These are phyloP conservation scores for Toxotes chatareus DNA, from an alignment of 2,113 vertebrate genomes.

Conservation along the genomic window DNA sequence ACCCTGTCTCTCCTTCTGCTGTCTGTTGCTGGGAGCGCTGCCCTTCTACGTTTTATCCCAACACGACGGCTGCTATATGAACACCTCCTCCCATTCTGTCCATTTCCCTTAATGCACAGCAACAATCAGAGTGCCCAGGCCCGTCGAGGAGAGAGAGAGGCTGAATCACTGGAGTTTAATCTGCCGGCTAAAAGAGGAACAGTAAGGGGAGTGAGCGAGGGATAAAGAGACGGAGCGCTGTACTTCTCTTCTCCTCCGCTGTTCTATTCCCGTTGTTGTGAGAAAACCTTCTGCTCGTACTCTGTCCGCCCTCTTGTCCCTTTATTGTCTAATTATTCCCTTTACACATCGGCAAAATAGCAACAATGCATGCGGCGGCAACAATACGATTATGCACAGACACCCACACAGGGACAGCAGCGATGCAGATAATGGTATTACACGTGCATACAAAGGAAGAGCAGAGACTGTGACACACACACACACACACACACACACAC, in stretches of 20 bases:
- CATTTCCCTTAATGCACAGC: slow-evolving; percentile 33
- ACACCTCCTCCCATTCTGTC: background rate
- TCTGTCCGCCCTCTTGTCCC: slow-evolving; percentile 42
- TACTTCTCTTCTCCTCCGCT: background rate
- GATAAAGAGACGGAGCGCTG: no score
- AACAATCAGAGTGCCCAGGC: slow-evolving; percentile 32
- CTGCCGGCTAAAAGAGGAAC: background rate
- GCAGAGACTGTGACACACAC: slow-evolving; percentile 2
- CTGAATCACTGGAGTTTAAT: slow-evolving; percentile 48
- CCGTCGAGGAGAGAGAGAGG: background rate
- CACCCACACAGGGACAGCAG: slow-evolving; percentile 46
- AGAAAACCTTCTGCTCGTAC: slow-evolving; percentile 54
- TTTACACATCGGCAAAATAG: slow-evolving; percentile 46
- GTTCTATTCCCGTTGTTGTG: slow-evolving; percentile 13
- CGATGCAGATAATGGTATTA: slow-evolving; percentile 64
- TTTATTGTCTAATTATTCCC: slow-evolving; percentile 57
- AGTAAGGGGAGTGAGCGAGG: fast-evolving
- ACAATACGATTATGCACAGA: slow-evolving; percentile 57
- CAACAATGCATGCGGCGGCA: slow-evolving; percentile 52
- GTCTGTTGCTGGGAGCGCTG: slow-evolving; percentile 43
- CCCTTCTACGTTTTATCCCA: slow-evolving; percentile 3
- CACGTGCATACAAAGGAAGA: slow-evolving; percentile 52
- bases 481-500: slow-evolving; percentile 31
- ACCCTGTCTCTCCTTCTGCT: slow-evolving; percentile 32
- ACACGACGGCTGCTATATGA: background rate